Conservation (phyloP, 2,888 invertebrate species). For the Hipparchia sbordonii region DNA sequence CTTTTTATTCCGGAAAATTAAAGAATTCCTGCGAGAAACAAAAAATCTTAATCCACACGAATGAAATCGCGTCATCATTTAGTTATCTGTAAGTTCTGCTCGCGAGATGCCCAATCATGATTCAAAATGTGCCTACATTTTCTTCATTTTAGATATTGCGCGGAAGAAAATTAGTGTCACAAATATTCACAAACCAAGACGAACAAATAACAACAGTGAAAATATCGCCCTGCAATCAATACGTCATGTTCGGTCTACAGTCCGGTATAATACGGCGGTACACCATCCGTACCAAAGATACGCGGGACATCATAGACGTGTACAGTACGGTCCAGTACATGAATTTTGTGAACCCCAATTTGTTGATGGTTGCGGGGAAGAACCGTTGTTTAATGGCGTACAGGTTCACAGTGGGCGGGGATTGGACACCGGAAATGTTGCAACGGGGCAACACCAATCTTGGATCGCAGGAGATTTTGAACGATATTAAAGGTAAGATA, state of each 20-base stretch:
- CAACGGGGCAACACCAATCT: conserved; percentile 65
- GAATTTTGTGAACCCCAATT: conserved; percentile 60
- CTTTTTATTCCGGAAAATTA: no score
- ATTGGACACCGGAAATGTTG: conserved; percentile 71
- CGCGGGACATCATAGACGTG: conserved; percentile 64
- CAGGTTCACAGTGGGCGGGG: conserved; percentile 49
- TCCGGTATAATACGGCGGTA: conserved; percentile 72
- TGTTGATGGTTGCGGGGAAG: conserved; percentile 70
- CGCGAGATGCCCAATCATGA: not conserved
- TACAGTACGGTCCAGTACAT: conserved; percentile 70
- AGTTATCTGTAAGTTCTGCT: not conserved
- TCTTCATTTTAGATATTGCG: conserved; percentile 64
- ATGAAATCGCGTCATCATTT: no score
- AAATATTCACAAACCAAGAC: conserved; percentile 66
- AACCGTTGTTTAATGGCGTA: conserved; percentile 73
- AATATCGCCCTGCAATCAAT: conserved; percentile 77
- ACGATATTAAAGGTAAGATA: conserved; percentile 74
- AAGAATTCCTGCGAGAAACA: no score
- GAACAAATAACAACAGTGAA: conserved; percentile 73
- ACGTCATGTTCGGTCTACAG: conserved; percentile 75
- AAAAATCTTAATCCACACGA: no score
- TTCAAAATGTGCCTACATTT: no score
- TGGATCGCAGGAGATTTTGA: conserved; percentile 75
- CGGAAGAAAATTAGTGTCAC: conserved; percentile 69
- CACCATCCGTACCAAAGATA: conserved; percentile 64